These are phyloP conservation scores for Heliconius hortense DNA, from an alignment of 2,888 invertebrate genomes.

Conservation along the genomic window DNA sequence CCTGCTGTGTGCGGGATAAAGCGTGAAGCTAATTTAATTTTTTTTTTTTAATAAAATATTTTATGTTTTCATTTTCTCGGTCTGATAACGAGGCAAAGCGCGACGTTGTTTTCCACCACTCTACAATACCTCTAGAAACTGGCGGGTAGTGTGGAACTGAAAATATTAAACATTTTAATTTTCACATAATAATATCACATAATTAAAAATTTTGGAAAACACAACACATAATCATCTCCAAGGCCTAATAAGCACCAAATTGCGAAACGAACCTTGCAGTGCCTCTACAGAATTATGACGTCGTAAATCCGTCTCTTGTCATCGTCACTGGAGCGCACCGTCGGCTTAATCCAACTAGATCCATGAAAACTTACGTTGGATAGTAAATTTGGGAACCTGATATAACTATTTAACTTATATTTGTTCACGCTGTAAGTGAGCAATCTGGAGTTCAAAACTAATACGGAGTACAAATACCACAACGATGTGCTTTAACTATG, in stretches of 20 bases:
- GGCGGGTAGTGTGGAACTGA: not conserved
- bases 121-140: too few species aligned
- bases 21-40: too few species aligned
- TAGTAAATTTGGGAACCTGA: constrained; percentile 8
- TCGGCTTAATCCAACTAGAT: constrained; percentile 48
- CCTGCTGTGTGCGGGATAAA: too few species aligned
- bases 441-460: not conserved
- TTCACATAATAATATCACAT: not conserved
- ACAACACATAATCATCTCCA: not conserved
- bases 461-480: not conserved
- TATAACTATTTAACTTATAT: not conserved
- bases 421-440: not conserved
- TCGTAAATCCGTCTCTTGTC: constrained; percentile 60
- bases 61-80: too few species aligned
- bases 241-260: constrained; percentile 41
- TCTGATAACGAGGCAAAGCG: too few species aligned
- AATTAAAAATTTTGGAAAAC: not conserved
- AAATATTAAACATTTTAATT: not conserved
- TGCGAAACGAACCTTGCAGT: constrained; percentile 37
- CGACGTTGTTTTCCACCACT: too few species aligned
- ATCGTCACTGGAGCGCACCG: constrained; percentile 46
- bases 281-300: constrained; percentile 56
- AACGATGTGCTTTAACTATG: not conserved
- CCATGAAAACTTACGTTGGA: constrained; percentile 20
- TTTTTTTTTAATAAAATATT: too few species aligned